Evolutionary conservation across 2,888 invertebrate species (phyloP), one percentile per base, ranked within the genome.

Genomic region (Noctua janthe): DNA sequence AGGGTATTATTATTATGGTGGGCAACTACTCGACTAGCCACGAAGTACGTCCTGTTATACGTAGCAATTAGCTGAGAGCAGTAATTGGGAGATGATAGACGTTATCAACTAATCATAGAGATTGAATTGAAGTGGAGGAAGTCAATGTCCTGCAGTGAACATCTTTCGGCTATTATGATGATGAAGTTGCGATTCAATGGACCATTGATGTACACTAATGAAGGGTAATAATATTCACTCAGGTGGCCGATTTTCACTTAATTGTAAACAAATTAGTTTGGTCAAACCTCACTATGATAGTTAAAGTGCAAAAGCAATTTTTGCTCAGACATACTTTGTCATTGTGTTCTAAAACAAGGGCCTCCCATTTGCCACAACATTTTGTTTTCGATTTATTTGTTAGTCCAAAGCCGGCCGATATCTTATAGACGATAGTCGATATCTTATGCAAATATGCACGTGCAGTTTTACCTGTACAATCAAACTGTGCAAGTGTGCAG

Each of bases 1-100:
- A 75, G 80, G 72, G 39, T 79, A 84, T 75, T 64, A 72, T 84
- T 74, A 74, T 51, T 39, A 49, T 35, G 20, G 51, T 17, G 15
- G n/a, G 35, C 35, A 43, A 49, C 51, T 29, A 29, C 69, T 69
- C n/a, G 17, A 47, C 69, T 35, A 15, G 69, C 80, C 71, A 56
- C 80, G 47, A 23, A 54, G 59, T 13, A 47, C 62, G 39, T 71
- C 43, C 39, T 66, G 29, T 69, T 64, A 10, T 59, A 23, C 15
- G 3, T 47, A 66, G n/a, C 23, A 73, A 83, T 83, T 70, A 73
- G 20, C 43, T 56, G 39, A 62, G 47, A 47, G 35, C 20, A 47
- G 23, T 74, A 67, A 81, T 69, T 82, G 75, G 29, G 29, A 71
- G 20, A 49, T 54, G 15, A 71, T 47, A 47, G 39, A 64, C 29